Conservation (phyloP, 2,797 vertebrate species). For the Acrossocheilus wenchowensis region DNA sequence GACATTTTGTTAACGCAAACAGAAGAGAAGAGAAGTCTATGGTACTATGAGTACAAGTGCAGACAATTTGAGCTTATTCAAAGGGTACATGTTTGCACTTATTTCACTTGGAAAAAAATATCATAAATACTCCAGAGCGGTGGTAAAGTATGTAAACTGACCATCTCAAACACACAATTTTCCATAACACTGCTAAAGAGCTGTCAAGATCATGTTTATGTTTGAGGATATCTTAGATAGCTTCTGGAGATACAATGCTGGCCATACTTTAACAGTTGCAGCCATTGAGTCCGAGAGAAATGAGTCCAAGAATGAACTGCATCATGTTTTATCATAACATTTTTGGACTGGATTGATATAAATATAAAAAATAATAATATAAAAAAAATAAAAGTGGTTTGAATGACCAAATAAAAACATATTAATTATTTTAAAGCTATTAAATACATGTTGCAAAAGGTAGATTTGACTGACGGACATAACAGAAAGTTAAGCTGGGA, state of each 20-base stretch:
- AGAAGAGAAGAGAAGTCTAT: background rate
- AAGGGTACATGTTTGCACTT: slow-evolving; percentile 28
- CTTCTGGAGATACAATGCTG: background rate
- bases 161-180: slow-evolving; percentile 34
- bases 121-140: slow-evolving; percentile 32
- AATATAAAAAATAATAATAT: too few relatives aligned
- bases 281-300: background rate
- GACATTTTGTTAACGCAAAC: background rate
- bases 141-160: slow-evolving; percentile 53
- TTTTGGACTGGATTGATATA: background rate
- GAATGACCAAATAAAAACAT: background rate
- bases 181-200: slow-evolving; percentile 32
- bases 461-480: background rate
- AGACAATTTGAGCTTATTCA: slow-evolving; percentile 17
- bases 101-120: slow-evolving; percentile 27
- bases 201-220: background rate
- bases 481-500: background rate
- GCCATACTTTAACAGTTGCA: background rate
- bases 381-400: too few relatives aligned
- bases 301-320: background rate
- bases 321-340: background rate
- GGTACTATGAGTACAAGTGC: background rate
- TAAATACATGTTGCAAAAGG: background rate
- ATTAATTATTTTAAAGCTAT: background rate
- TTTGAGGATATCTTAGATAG: background rate